These are phyloP conservation scores for Heliconius hewitsoni DNA, from an alignment of 1,140 invertebrate genomes.

Conservation along the genomic window DNA sequence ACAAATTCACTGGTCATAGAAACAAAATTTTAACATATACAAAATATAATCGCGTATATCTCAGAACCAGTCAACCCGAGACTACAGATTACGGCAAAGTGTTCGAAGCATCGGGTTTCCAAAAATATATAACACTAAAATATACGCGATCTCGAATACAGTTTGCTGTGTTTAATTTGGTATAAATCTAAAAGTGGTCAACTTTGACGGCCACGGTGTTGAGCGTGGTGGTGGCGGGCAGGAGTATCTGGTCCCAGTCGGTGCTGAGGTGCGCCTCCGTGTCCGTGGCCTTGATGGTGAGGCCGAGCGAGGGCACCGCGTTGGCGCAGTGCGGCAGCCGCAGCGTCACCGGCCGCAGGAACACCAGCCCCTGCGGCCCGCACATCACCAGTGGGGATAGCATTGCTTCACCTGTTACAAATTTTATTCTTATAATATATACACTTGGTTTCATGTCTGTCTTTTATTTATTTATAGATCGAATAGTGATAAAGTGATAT, in stretches of 20 bases:
- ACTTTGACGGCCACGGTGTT: constrained; percentile 94
- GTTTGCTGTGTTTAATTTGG: constrained; percentile 4
- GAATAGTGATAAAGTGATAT: neutral
- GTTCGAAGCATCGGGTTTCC: no score
- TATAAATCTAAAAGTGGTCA: constrained; percentile 88
- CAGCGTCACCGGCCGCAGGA: constrained; percentile 92
- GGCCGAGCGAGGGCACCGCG: constrained; percentile 85
- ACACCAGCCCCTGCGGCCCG: constrained; percentile 95
- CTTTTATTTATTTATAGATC: neutral
- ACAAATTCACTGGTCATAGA: constrained; percentile 2
- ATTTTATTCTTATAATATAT: neutral
- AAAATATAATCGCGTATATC: no score
- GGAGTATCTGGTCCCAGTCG: constrained; percentile 89
- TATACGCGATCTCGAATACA: no score
- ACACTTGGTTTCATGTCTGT: neutral
- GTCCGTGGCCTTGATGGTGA: constrained; percentile 91
- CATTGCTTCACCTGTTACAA: constrained; percentile 91
- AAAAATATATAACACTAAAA: no score
- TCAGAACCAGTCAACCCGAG: no score
- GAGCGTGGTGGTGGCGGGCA: constrained; percentile 88
- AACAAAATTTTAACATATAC: neutral
- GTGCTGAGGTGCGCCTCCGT: constrained; percentile 86
- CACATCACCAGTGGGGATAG: constrained; percentile 97
- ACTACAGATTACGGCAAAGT: no score
- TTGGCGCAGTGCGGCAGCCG: constrained; percentile 89